These are phyloP conservation scores for Heliconius sara DNA, from an alignment of 2,888 invertebrate species.

Conservation along the genomic window DNA sequence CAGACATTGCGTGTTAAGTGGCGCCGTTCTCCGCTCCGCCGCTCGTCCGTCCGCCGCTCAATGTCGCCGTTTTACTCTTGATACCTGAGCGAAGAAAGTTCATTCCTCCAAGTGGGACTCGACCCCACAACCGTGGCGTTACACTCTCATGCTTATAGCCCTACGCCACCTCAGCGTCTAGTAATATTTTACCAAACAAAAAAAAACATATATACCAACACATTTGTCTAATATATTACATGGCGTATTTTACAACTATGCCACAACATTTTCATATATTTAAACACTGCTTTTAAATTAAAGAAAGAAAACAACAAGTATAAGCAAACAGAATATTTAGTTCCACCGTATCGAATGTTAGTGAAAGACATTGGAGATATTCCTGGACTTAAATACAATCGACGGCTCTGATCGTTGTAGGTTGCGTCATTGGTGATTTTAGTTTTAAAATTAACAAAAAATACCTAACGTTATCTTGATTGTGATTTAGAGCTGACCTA, in stretches of 20 bases:
- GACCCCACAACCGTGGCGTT: no score
- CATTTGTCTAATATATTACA: not conserved
- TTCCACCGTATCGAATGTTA: not conserved
- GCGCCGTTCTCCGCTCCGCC: no score
- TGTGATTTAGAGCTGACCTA: no score
- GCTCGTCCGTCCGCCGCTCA: no score
- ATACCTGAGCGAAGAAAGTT: no score
- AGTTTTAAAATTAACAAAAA: slow-evolving; percentile 16
- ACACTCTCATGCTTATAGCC: no score
- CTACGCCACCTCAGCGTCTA: no score
- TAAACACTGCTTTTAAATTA: not conserved
- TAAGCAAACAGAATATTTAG: not conserved
- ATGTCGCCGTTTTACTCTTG: no score
- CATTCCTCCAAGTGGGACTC: no score
- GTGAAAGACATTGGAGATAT: slow-evolving; percentile 33
- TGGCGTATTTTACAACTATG: not conserved
- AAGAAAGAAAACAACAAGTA: not conserved
- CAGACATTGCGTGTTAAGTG: no score
- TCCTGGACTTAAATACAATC: slow-evolving; percentile 31
- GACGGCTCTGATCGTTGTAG: slow-evolving; percentile 39
- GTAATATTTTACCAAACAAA: no score
- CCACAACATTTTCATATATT: not conserved
- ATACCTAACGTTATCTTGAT: not conserved
- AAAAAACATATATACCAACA: no score
- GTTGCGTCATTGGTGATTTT: slow-evolving; percentile 49